Evolutionary conservation across 1,140 invertebrate genomes (phyloP).

Genomic region (Neodiprion pinetum): DNA sequence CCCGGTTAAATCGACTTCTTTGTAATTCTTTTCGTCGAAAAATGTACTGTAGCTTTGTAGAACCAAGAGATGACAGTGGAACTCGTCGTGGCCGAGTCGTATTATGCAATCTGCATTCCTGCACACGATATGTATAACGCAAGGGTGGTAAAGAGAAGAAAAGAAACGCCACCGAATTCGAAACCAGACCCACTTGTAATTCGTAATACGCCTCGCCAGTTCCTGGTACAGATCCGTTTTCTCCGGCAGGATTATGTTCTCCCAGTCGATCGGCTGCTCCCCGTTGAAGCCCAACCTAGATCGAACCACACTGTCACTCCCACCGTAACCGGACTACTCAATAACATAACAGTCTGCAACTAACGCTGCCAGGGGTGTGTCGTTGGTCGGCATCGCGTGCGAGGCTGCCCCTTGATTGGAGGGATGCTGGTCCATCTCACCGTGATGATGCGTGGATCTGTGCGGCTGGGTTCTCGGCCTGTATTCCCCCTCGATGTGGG

Average conservation of each 20-base stretch:
- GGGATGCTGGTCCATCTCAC: slow-evolving; percentile 41
- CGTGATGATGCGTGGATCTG: slow-evolving; percentile 23
- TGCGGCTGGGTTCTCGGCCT: slow-evolving; percentile 38
- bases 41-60: slow-evolving; percentile 67
- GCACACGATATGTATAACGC: slow-evolving; percentile 31
- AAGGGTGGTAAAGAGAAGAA: too few relatives aligned
- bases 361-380: slow-evolving; percentile 54
- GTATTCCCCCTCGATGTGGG: slow-evolving; percentile 35
- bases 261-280: slow-evolving; percentile 63
- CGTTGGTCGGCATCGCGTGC: slow-evolving; percentile 26
- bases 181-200: slow-evolving; percentile 60
- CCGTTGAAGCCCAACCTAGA: slow-evolving; percentile 61
- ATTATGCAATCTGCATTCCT: slow-evolving; percentile 68
- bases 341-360: slow-evolving; percentile 21
- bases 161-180: not conserved
- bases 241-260: slow-evolving; percentile 60
- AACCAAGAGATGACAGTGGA: slow-evolving; percentile 67
- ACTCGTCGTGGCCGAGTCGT: slow-evolving; percentile 64
- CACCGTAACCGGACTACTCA: not conserved
- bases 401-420: slow-evolving; percentile 24
- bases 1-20: slow-evolving; percentile 62
- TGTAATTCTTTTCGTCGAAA: slow-evolving; percentile 61
- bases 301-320: not conserved
- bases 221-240: slow-evolving; percentile 66
- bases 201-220: slow-evolving; percentile 62